Conservation (phyloP, 1,140 invertebrate genomes). For the Caenorhabditis latens region DNA sequence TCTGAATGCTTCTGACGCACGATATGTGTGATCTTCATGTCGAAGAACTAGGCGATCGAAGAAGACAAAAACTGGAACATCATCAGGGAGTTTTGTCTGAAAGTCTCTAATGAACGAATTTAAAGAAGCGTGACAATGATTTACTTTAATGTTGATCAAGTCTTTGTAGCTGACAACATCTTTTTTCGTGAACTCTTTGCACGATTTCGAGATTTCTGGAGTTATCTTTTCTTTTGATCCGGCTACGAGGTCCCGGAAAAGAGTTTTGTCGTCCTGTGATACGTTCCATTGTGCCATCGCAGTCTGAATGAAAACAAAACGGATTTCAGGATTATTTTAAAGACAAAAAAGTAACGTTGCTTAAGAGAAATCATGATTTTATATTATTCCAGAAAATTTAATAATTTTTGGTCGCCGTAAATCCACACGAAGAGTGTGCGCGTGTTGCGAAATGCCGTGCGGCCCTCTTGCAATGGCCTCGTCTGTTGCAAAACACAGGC, state of each 20-base stretch:
- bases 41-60: conserved; percentile 48
- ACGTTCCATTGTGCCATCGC: conserved; percentile 36
- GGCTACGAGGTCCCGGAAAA: not conserved
- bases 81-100: conserved; percentile 48
- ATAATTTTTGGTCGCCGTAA: conserved; percentile 51
- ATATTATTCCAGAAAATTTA: not conserved
- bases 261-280: conserved; percentile 25
- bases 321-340: not conserved
- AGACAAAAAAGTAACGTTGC: not conserved
- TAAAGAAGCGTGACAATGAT: not conserved
- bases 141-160: conserved; percentile 31
- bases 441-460: conserved; percentile 2
- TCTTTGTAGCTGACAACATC: conserved; percentile 47
- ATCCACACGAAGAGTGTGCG: not conserved
- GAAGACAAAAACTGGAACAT: conserved; percentile 55
- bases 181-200: conserved; percentile 40
- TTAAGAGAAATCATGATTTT: not conserved
- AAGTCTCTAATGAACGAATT: not conserved
- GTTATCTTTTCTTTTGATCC: conserved; percentile 23
- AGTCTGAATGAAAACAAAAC: not conserved
- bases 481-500: not conserved
- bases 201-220: conserved; percentile 17
- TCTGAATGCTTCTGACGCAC: conserved; percentile 52
- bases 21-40: conserved; percentile 36
- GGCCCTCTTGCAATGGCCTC: not conserved